Base-by-base conservation (phyloP, 2,113 vertebrate genomes). In the Solea senegalensis region DNA sequence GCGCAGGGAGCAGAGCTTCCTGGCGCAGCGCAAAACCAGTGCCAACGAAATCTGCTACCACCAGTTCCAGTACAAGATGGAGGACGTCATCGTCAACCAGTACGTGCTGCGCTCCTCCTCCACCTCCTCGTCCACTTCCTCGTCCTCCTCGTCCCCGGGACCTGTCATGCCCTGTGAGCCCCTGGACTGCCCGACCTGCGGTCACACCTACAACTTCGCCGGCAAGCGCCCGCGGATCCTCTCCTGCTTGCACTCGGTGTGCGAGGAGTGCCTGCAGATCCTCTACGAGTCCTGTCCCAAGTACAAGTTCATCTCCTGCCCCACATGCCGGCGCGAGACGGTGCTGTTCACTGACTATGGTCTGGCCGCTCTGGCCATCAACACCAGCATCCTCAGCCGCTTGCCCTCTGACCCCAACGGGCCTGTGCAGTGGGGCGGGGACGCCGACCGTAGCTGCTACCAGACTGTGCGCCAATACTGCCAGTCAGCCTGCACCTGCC, bases 261-360 rank as follows among this genome's bases (percentile, higher is more conserved):
- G 98, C 0, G 98, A 99, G 94, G 97, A 97, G 89, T 99, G 98
- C 86, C 94, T 99, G 93, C 97, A 99, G 93, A 98, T 98, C 90
- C 97, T 99, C 78, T 99, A 99, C 0, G 97, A 99, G 93, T 99
- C 98, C 80, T 99, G 98, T 78, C 98, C 98, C 84, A 99, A 98
- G 92, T 99, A 99, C 93, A 99, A 99, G 93, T 99, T 99, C 94
- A 99, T 99, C 93, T 99, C 98, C 60, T 98, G 98, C 86, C 98
- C 98, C 73, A 97, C 96, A 12, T 99, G 98, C 92, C 95, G 95
- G 80, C 95, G 97, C 0, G 98, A 99, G 92, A 99, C 98, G 21
- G 98, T 99, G 90, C 97, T 99, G 75, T 99, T 99, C 93, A 99
- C 98, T 0, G 98, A 99, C 95, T 99, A 99, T 1, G 98, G 97